phyloP scores from a whole-genome alignment of 1,140 invertebrate species.

The Formica selysi region DNA sequence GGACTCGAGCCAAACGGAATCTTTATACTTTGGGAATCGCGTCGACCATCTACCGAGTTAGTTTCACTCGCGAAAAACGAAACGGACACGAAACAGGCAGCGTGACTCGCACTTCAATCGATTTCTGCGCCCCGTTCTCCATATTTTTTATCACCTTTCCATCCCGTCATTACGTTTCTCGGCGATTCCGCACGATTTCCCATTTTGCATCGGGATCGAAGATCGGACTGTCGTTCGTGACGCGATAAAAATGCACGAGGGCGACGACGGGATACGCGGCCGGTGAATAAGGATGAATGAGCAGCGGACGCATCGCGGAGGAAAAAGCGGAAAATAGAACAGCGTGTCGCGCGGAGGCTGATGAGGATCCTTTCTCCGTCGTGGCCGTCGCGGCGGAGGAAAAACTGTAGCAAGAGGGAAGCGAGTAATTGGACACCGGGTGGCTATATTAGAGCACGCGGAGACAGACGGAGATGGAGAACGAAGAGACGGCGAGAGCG shows the following conservation, averaged over 20 bases:
- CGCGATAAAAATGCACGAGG: constrained; percentile 34
- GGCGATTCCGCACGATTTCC: constrained; percentile 39
- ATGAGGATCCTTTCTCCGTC: constrained; percentile 61
- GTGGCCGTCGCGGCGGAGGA: constrained; percentile 37
- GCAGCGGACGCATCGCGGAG: background rate
- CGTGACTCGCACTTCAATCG: background rate
- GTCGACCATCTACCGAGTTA: constrained; percentile 13
- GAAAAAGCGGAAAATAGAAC: constrained; percentile 53
- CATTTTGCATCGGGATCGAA: constrained; percentile 62
- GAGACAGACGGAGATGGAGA: constrained; percentile 70
- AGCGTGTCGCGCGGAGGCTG: constrained; percentile 49
- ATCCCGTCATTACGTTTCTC: background rate
- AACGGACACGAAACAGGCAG: background rate
- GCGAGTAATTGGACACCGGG: constrained; percentile 85
- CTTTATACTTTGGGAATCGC: constrained; percentile 29
- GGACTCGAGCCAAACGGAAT: constrained; percentile 20
- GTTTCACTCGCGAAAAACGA: constrained; percentile 3
- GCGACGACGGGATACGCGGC: background rate
- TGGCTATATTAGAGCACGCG: constrained; percentile 85
- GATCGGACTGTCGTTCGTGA: constrained; percentile 45
- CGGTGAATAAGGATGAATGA: constrained; percentile 21
- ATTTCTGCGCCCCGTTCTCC: background rate
- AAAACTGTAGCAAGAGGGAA: constrained; percentile 72
- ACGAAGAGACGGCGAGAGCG: constrained; percentile 30
- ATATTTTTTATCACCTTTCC: constrained; percentile 58